Conservation (phyloP, 1,140 invertebrate genomes). For the Sarcophaga peregrina region DNA sequence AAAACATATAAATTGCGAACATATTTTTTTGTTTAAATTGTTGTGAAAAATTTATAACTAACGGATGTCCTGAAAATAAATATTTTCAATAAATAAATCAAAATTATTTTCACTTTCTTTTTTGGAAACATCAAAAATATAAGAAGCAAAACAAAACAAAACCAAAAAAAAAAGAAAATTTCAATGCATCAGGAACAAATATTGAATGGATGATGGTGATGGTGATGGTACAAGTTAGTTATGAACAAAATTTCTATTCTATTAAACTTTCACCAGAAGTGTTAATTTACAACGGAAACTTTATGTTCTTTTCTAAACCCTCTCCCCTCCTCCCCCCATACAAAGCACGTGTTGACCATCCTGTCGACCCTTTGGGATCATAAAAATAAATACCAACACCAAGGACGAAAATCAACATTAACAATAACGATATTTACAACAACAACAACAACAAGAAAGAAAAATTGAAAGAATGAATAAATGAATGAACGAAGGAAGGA, state of each 20-base stretch:
- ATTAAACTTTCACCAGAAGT: conserved; percentile 27
- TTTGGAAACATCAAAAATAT: neutral
- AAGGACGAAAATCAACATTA: no score
- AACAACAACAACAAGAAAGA: neutral
- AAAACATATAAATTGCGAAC: no score
- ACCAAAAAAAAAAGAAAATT: neutral
- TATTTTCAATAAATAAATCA: neutral
- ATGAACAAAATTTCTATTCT: neutral
- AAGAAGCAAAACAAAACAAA: neutral
- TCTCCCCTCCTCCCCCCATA: no score
- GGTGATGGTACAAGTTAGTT: neutral
- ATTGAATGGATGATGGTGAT: neutral
- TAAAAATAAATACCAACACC: conserved; percentile 8
- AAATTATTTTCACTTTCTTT: neutral
- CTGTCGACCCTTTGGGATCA: neutral
- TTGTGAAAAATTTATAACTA: neutral
- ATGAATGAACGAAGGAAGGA: neutral
- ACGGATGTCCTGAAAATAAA: neutral
- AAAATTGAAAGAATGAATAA: neutral
- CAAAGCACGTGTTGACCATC: conserved; percentile 32
- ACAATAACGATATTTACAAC: no score
- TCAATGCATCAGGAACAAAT: neutral
- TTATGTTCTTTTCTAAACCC: conserved; percentile 21
- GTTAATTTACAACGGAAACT: conserved; percentile 38
- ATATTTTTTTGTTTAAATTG: no score